Evolutionary conservation across 2,888 invertebrate genomes (phyloP).

Genomic region (Pharmacophagus antenor): DNA sequence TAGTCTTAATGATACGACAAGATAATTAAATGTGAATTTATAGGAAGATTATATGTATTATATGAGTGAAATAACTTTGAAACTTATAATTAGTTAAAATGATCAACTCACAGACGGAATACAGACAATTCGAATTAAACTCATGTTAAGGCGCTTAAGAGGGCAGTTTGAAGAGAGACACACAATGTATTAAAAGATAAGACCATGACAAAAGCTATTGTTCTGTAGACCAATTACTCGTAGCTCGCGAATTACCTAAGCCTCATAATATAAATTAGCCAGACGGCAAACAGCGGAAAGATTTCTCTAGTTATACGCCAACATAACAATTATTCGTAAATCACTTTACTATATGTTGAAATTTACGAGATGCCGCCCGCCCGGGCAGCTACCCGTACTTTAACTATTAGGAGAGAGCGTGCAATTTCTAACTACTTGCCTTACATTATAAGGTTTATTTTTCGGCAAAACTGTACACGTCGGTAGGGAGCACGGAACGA

Average conservation of each 20-base stretch:
- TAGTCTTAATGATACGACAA: too few species aligned
- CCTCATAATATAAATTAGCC: constrained; percentile 80
- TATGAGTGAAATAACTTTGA: too few species aligned
- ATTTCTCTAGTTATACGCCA: constrained; percentile 81
- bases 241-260: constrained; percentile 79
- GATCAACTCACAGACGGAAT: not conserved
- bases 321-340: constrained; percentile 82
- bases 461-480: constrained; percentile 42
- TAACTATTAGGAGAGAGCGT: constrained; percentile 45
- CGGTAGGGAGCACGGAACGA: constrained; percentile 68
- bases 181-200: constrained; percentile 72
- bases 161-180: constrained; percentile 66
- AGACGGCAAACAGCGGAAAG: constrained; percentile 80
- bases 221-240: constrained; percentile 79
- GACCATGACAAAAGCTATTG: constrained; percentile 80
- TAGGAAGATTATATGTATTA: too few species aligned
- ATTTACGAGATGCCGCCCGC: constrained; percentile 72
- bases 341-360: constrained; percentile 82
- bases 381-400: constrained; percentile 61
- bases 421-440: constrained; percentile 60
- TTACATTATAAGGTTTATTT: constrained; percentile 60
- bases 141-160: constrained; percentile 64
- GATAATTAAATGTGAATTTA: too few species aligned
- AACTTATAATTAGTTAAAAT: too few species aligned
- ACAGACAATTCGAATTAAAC: constrained; percentile 47